Evolutionary conservation across 2,888 invertebrate genomes (phyloP).

Genomic region (Drosophila buzzatii): DNA sequence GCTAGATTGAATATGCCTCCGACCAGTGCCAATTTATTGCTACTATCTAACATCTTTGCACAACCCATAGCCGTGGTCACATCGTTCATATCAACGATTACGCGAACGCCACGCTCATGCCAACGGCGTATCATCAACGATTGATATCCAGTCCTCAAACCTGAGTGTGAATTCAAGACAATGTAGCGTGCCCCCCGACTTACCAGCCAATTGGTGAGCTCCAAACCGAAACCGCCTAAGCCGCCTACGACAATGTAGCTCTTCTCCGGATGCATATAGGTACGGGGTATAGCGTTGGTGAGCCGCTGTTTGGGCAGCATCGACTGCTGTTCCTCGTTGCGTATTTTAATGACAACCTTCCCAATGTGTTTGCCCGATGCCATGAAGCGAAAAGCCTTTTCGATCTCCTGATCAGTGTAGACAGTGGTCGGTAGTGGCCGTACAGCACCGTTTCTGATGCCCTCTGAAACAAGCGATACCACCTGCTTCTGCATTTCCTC

Average conservation of each 20-base stretch:
- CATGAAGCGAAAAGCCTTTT: conserved; percentile 97
- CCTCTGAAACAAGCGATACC: conserved; percentile 91
- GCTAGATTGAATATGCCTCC: conserved; percentile 98
- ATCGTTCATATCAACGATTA: conserved; percentile 89
- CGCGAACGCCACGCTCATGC: conserved; percentile 88
- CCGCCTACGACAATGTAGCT: conserved; percentile 93
- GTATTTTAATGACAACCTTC: conserved; percentile 96
- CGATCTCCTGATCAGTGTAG: conserved; percentile 94
- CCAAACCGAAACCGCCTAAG: conserved; percentile 98
- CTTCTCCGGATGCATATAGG: conserved; percentile 92
- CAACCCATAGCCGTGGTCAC: conserved; percentile 88
- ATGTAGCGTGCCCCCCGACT: conserved; percentile 93
- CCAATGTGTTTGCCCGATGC: conserved; percentile 99
- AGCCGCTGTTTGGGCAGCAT: conserved; percentile 87
- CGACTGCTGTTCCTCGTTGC: conserved; percentile 90
- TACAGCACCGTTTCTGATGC: conserved; percentile 95
- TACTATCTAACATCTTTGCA: conserved; percentile 87
- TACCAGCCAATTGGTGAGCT: conserved; percentile 96
- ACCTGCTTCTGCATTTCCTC: conserved; percentile 91
- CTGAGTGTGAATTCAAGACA: conserved; percentile 95
- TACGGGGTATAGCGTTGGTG: conserved; percentile 93
- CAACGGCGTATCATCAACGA: conserved; percentile 91
- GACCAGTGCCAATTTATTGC: conserved; percentile 89
- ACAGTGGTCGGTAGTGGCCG: conserved; percentile 94
- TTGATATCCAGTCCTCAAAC: conserved; percentile 96